phyloP scores from a whole-genome alignment of 2,888 invertebrate species.

The Perithous albicinctus region DNA sequence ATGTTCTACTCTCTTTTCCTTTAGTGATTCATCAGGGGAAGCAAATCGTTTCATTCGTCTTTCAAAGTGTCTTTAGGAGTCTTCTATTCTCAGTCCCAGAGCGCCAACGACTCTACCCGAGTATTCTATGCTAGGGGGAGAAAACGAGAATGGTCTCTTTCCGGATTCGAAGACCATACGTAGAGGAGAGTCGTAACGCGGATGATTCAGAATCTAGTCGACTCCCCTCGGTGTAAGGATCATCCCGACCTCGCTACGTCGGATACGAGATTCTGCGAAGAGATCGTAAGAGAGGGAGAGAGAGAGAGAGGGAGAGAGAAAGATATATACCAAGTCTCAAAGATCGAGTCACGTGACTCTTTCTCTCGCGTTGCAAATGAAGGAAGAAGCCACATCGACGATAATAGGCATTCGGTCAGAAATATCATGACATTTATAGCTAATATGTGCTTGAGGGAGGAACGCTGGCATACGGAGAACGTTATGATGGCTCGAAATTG shows the following conservation, averaged over 20 bases:
- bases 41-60: constrained; percentile 50
- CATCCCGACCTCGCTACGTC: constrained; percentile 1
- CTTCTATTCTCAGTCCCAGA: constrained; percentile 18
- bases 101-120: constrained; percentile 14
- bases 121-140: constrained; percentile 44
- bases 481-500: constrained; percentile 34
- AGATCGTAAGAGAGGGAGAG: not conserved
- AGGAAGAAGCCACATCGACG: constrained; percentile 26
- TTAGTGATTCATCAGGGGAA: constrained; percentile 37
- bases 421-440: constrained; percentile 64
- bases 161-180: constrained; percentile 50
- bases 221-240: constrained; percentile 35
- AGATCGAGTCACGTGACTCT: constrained; percentile 2
- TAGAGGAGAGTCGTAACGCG: constrained; percentile 56
- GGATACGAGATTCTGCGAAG: not conserved
- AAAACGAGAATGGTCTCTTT: constrained; percentile 57
- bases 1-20: not conserved
- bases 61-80: constrained; percentile 46
- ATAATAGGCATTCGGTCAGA: constrained; percentile 59
- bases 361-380: constrained; percentile 4
- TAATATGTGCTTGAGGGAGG: constrained; percentile 44
- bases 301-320: no score
- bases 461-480: constrained; percentile 26
- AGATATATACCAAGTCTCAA: not conserved
- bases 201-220: constrained; percentile 64